These are phyloP conservation scores for Drosophila pandora DNA, from an alignment of 1,140 invertebrate genomes.

Conservation along the genomic window DNA sequence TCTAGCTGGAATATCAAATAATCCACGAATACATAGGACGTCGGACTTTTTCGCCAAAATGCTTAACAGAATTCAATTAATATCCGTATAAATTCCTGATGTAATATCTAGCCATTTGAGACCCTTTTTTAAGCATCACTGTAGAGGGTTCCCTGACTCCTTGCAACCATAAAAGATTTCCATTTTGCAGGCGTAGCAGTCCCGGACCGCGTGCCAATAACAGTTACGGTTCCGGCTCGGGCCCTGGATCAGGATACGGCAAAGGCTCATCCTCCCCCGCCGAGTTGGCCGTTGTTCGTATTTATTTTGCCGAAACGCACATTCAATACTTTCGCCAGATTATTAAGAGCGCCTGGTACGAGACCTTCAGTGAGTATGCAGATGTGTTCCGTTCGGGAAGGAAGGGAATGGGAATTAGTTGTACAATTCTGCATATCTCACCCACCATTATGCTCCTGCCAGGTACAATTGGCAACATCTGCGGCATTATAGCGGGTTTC, in stretches of 20 bases:
- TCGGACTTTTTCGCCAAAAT: too few relatives aligned
- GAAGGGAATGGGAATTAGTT: constrained; percentile 11
- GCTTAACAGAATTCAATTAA: not conserved
- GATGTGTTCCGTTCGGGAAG: not conserved
- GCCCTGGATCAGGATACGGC: not conserved
- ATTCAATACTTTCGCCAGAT: constrained; percentile 80
- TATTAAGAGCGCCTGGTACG: constrained; percentile 77
- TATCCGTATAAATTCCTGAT: not conserved
- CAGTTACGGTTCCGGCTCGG: constrained; percentile 27
- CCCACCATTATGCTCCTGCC: constrained; percentile 30
- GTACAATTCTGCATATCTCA: constrained; percentile 32
- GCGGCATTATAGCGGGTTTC: constrained; percentile 81
- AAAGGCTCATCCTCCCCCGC: constrained; percentile 13
- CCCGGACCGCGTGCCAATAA: constrained; percentile 40
- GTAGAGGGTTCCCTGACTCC: constrained; percentile 8
- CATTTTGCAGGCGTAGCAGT: constrained; percentile 66
- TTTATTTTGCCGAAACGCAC: constrained; percentile 80
- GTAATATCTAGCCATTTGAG: not conserved
- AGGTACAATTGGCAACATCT: constrained; percentile 82
- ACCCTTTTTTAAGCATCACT: constrained; percentile 15
- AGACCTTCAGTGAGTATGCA: constrained; percentile 72
- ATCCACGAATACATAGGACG: too few relatives aligned
- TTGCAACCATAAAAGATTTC: constrained; percentile 54
- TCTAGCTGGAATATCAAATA: not conserved
- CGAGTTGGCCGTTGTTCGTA: constrained; percentile 64